Percentiles rank a stretch among this genome's conserved stretches.
phyloP scores from a whole-genome alignment of 1,140 invertebrate genomes.

The Dinothrombium tinctorium region DNA sequence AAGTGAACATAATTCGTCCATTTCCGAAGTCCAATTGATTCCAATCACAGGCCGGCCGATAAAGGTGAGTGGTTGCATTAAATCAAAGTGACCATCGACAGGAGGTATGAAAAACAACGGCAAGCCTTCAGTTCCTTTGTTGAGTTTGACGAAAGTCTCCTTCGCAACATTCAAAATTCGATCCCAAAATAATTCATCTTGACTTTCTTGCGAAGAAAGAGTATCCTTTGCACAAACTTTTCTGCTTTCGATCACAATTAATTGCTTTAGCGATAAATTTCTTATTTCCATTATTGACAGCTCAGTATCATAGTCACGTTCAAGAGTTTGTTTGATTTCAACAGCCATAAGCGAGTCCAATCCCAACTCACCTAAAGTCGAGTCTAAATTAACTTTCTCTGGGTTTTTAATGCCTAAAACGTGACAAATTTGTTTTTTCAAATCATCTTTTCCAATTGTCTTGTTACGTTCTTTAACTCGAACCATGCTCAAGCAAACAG shows the following conservation, averaged over 20 bases:
- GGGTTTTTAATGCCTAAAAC: conserved; percentile 41
- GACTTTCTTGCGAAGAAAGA: not conserved
- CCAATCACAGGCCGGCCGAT: conserved; percentile 9
- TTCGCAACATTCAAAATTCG: no score
- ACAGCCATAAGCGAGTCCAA: conserved; percentile 93
- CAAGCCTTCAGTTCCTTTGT: not conserved
- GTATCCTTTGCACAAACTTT: no score
- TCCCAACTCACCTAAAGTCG: conserved; percentile 69
- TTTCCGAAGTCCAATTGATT: conserved; percentile 23
- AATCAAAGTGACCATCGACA: conserved; percentile 13
- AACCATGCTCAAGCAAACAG: conserved; percentile 11
- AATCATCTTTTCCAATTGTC: conserved; percentile 25
- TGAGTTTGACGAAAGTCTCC: no score
- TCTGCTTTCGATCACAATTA: not conserved
- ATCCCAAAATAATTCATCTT: no score
- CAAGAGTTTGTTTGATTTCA: conserved; percentile 45
- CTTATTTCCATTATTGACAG: conserved; percentile 10
- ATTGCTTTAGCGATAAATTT: conserved; percentile 7
- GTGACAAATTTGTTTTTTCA: conserved; percentile 19
- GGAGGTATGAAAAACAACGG: conserved; percentile 9
- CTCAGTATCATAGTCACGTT: conserved; percentile 11
- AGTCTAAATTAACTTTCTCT: conserved; percentile 44
- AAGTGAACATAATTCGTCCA: conserved; percentile 34
- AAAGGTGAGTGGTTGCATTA: conserved; percentile 37
- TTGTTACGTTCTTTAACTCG: conserved; percentile 27